Percentiles rank a stretch among this genome's conserved stretches.
Conservation (phyloP, 2,113 vertebrate species). For the Empidonax alnorum region DNA sequence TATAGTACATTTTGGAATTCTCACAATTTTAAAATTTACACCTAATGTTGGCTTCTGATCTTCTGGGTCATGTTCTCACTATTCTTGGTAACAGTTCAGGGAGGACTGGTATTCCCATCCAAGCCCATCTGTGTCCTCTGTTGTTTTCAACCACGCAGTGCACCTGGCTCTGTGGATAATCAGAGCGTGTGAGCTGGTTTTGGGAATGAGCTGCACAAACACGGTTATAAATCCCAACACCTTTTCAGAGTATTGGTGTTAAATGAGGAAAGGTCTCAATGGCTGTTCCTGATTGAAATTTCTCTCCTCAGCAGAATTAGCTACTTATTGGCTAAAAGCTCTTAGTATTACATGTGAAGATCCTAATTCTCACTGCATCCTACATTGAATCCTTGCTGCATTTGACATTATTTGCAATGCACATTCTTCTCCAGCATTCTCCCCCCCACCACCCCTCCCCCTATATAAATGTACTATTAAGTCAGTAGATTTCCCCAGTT, state of each 20-base stretch:
- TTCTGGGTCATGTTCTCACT: background rate
- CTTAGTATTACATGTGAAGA: background rate
- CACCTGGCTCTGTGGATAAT: background rate
- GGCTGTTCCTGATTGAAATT: background rate
- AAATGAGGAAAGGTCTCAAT: background rate
- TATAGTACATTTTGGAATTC: background rate
- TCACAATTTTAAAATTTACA: background rate
- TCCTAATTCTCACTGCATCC: background rate
- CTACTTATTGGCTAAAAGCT: background rate
- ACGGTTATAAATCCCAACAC: fast-evolving
- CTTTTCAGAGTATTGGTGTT: background rate
- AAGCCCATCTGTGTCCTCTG: background rate
- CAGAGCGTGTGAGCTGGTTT: background rate
- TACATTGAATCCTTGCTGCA: background rate
- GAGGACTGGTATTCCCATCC: background rate
- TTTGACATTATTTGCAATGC: background rate
- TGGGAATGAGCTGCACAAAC: background rate
- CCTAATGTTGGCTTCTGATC: background rate
- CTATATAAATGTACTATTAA: background rate
- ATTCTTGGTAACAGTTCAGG: background rate
- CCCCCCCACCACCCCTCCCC: background rate
- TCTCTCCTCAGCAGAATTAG: background rate
- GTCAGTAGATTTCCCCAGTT: background rate
- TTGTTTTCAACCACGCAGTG: background rate
- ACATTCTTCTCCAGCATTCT: background rate